A percentile compares a stretch with the other conserved stretches of the same genome.
These are phyloP conservation scores for Sphaerodactylus townsendi DNA, from an alignment of 2,113 vertebrate species.

Conservation along the genomic window DNA sequence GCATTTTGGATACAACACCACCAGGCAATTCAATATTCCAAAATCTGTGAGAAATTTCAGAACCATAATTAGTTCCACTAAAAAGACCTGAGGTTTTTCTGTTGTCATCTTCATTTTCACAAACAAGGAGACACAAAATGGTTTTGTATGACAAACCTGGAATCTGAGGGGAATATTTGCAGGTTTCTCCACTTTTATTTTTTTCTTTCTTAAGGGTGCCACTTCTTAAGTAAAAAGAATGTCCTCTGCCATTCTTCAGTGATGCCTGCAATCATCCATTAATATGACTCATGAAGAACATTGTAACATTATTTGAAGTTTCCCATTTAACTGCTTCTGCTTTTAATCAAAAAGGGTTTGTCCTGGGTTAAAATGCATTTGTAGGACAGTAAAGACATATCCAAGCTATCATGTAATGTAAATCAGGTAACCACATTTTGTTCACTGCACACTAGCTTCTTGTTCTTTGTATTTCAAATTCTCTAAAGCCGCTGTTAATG, in stretches of 20 bases:
- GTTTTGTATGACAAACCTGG: not conserved
- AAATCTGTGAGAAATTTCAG: too few species aligned
- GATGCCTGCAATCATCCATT: not conserved
- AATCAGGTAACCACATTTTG: conserved; percentile 64
- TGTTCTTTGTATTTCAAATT: conserved; percentile 39
- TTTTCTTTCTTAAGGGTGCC: not conserved
- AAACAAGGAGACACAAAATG: not conserved
- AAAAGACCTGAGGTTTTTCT: not conserved
- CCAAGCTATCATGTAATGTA: conserved; percentile 43
- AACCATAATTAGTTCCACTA: not conserved
- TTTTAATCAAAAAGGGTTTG: conserved; percentile 18
- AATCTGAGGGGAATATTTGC: not conserved
- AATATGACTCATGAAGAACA: not conserved
- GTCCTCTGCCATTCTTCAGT: conserved; percentile 14
- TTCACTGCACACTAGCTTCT: conserved; percentile 61
- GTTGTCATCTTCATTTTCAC: not conserved
- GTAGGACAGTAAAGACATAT: conserved; percentile 22
- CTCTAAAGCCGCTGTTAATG: conserved; percentile 63
- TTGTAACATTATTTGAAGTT: conserved; percentile 1
- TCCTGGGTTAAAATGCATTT: conserved; percentile 18
- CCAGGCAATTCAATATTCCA: too few species aligned
- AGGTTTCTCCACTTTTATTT: not conserved
- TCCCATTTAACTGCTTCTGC: conserved; percentile 27
- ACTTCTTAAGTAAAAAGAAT: not conserved
- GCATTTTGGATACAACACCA: too few species aligned